Evolutionary conservation across 2,113 vertebrate species (phyloP).

Genomic region (Chloropsis cyanopogon): DNA sequence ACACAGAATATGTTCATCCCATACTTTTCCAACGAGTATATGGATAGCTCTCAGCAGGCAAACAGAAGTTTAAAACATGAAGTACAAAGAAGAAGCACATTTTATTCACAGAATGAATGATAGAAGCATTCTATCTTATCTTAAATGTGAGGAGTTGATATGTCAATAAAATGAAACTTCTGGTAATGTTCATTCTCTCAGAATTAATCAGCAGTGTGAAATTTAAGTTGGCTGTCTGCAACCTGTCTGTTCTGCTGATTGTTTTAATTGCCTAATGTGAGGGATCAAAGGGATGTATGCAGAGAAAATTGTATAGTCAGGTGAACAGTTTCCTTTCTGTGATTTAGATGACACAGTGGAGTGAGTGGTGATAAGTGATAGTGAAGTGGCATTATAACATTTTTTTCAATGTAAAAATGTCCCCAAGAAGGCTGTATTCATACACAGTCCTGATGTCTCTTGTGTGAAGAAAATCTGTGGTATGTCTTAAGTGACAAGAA

Average conservation of each 20-base stretch:
- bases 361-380: constrained; percentile 11
- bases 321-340: not conserved
- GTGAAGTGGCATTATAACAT: not conserved
- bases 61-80: not conserved
- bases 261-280: constrained; percentile 19
- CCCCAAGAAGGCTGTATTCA: not conserved
- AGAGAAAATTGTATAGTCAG: constrained; percentile 3
- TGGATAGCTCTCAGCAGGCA: not conserved
- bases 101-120: not conserved
- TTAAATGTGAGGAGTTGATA: not conserved
- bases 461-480: not conserved
- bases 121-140: not conserved
- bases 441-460: not conserved
- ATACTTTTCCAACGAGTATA: not conserved
- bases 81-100: not conserved
- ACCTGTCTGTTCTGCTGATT: constrained; percentile 3
- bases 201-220: constrained; percentile 36
- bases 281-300: not conserved
- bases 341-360: not conserved
- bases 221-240: not conserved
- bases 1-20: not conserved
- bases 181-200: not conserved
- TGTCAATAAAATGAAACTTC: constrained; percentile 25
- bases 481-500: not conserved
- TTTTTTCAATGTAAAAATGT: not conserved